phyloP scores from a whole-genome alignment of 2,113 vertebrate genomes.

The Hemibagrus wyckioides region DNA sequence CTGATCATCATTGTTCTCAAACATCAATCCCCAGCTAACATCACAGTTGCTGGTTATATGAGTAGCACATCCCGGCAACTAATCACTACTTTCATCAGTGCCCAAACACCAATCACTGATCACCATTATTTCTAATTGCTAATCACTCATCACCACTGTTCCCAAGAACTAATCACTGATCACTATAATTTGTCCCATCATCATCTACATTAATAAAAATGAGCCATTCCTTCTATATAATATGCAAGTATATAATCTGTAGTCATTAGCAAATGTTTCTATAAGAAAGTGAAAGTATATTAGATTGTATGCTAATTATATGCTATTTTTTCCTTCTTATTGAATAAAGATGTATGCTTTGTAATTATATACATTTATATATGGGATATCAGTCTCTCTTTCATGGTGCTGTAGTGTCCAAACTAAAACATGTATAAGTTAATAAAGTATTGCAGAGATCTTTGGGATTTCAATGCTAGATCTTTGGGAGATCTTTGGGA shows the following conservation, averaged over 20 bases:
- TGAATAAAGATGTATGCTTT: not conserved
- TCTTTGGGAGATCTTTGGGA: not conserved
- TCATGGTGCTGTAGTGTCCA: not conserved
- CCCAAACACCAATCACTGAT: too few relatives aligned
- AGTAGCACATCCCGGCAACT: too few relatives aligned
- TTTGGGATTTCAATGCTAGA: too few relatives aligned
- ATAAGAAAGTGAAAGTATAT: not conserved
- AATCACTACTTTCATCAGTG: too few relatives aligned
- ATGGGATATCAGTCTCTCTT: not conserved
- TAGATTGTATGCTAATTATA: not conserved
- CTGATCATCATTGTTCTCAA: not conserved
- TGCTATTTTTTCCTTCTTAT: not conserved
- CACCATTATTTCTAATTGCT: not conserved
- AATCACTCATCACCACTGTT: not conserved
- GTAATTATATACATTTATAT: not conserved
- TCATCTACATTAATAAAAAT: not conserved
- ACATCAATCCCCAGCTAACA: too few relatives aligned
- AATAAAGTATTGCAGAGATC: not conserved
- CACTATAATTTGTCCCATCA: not conserved
- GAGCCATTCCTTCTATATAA: not conserved
- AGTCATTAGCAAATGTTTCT: not conserved
- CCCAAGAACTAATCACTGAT: not conserved
- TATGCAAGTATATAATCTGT: not conserved
- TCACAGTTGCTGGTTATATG: too few relatives aligned
- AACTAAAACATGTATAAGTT: not conserved